phyloP scores from a whole-genome alignment of 2,888 invertebrate species.

The Carterocephalus palaemon region DNA sequence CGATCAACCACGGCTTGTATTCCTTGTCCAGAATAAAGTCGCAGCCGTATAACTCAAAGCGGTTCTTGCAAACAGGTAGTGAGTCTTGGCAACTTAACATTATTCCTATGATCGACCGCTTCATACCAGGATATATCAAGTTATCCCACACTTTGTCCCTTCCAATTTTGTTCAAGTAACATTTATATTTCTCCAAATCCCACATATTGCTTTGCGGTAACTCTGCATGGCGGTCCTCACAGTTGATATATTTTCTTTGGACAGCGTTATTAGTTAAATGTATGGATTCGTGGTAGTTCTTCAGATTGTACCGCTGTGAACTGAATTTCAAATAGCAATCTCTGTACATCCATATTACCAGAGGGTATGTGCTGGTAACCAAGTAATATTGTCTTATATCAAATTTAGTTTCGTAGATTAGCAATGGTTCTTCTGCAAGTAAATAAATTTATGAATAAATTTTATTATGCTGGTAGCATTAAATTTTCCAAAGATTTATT shows the following conservation, averaged over 20 bases:
- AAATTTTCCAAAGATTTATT: not conserved
- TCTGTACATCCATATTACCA: slow-evolving; percentile 92
- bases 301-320: slow-evolving; percentile 87
- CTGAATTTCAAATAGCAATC: slow-evolving; percentile 92
- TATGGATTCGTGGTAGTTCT: slow-evolving; percentile 89
- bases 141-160: slow-evolving; percentile 83
- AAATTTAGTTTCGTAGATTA: slow-evolving; percentile 92
- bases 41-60: slow-evolving; percentile 94
- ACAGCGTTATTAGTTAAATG: slow-evolving; percentile 94
- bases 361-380: slow-evolving; percentile 86
- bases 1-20: slow-evolving; percentile 92
- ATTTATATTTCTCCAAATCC: slow-evolving; percentile 85
- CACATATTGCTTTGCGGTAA: slow-evolving; percentile 92
- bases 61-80: slow-evolving; percentile 82
- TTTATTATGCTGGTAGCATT: not conserved
- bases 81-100: slow-evolving; percentile 88
- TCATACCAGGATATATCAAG: slow-evolving; percentile 91
- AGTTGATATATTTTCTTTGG: slow-evolving; percentile 85
- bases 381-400: slow-evolving; percentile 95
- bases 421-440: slow-evolving; percentile 85
- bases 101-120: slow-evolving; percentile 87
- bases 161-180: slow-evolving; percentile 78
- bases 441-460: slow-evolving; percentile 6
- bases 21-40: slow-evolving; percentile 94
- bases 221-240: slow-evolving; percentile 72